Conservation (phyloP, 2,113 vertebrate genomes). For the Syngnathoides biaculeatus region DNA sequence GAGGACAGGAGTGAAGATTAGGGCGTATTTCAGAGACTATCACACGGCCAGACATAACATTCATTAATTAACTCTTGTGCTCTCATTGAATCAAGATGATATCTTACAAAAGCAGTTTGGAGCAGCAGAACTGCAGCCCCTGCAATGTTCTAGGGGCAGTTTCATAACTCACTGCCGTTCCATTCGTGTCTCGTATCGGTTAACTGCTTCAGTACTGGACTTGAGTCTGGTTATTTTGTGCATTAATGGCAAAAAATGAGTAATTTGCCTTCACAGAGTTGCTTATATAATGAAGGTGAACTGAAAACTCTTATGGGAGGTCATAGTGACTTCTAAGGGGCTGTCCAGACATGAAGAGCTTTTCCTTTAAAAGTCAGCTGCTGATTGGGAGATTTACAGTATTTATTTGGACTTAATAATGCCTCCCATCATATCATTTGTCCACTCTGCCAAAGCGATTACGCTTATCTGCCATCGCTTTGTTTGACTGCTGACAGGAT, state of each 20-base stretch:
- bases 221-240: constrained; percentile 12
- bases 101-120: constrained; percentile 51
- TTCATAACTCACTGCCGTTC: constrained; percentile 46
- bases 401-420: neutral
- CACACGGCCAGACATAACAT: constrained; percentile 56
- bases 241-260: neutral
- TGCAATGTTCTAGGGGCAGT: constrained; percentile 50
- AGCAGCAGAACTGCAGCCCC: constrained; percentile 49
- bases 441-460: neutral
- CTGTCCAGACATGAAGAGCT: neutral
- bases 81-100: constrained; percentile 50
- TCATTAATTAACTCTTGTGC: constrained; percentile 58
- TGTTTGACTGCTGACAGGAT: neutral
- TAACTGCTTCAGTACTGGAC: constrained; percentile 29
- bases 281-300: constrained; percentile 3
- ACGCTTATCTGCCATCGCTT: neutral
- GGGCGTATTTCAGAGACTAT: constrained; percentile 58
- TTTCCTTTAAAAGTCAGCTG: neutral
- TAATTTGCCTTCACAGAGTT: neutral
- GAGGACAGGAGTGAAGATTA: constrained; percentile 49
- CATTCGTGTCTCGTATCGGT: constrained; percentile 42
- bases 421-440: neutral
- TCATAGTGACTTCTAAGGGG: neutral
- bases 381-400: neutral
- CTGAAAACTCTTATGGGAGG: neutral